Base-by-base conservation (phyloP, 2,888 invertebrate genomes). In the Thera obeliscata region DNA sequence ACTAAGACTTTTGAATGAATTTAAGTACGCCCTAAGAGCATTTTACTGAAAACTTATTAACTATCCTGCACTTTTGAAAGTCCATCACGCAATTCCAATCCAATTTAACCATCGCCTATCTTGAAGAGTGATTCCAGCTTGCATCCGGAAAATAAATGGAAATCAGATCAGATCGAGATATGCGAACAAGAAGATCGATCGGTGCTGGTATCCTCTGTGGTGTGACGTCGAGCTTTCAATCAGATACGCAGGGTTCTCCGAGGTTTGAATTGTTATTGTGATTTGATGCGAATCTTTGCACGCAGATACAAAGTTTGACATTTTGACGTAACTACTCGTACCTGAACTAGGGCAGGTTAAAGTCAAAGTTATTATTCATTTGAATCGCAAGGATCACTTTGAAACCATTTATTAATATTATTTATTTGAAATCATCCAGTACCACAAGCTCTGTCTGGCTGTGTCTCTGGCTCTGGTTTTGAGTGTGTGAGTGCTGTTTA, bases 141-240 rank as follows among this genome's bases (percentile, higher is more conserved):
- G 69, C 69, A 66, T 61, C 57, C 55, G 55, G 59, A 61, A 62
- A 62, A 69, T 59, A 65, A 64, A 69, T 62, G 62, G 62, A 65
- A 69, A 59, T 62, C 64, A 59, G 61, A 63, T 65, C 56, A 56
- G 64, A 68, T 61, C 62, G 50, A 69, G 69, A 69, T 69, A 69
- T 59, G 62, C 65, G 59, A 52, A 66, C 66, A 57, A 52, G 52
- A 58, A 62, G 66, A 67, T 67, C 62, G 55, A 67, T 67, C 48
- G 66, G 22, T 54, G 43, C 1, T 41, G 33, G 11, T 6, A n/a
- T 49, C 55, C 41, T 59, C 43, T 64, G 56, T 56, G 49, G 36
- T 12, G 54, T 61, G 8, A 43, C 54, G 35, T 59, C 59, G 22
- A 55, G 48, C 60, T 60, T 60, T 60, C 65, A 65, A 65, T 64